Conservation (phyloP, 2,888 invertebrate genomes). For the Tetrapedia diversipes region DNA sequence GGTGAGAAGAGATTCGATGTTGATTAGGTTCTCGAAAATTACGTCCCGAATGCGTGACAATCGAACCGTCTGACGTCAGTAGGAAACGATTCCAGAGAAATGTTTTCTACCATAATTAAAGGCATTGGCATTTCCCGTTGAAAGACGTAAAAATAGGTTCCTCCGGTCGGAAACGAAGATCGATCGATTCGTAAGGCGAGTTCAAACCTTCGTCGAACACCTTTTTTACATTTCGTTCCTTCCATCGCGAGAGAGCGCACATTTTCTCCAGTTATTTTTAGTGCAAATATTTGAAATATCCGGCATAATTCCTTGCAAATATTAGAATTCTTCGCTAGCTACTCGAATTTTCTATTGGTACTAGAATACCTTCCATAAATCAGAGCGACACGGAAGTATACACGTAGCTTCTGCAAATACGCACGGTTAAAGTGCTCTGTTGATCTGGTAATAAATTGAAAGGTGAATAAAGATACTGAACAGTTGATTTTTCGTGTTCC, state of each 20-base stretch:
- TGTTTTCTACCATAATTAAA: constrained; percentile 23
- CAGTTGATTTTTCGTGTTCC: too few relatives aligned
- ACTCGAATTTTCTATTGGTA: too few relatives aligned
- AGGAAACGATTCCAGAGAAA: background rate
- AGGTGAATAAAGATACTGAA: too few relatives aligned
- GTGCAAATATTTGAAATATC: background rate
- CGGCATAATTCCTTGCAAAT: background rate
- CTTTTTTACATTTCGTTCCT: background rate
- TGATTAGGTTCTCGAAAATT: too few relatives aligned
- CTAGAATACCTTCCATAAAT: background rate
- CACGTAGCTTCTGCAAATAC: background rate
- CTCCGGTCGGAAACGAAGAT: constrained; percentile 25
- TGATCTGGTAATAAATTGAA: too few relatives aligned
- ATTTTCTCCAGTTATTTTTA: background rate
- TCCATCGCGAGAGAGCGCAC: background rate
- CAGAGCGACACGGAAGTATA: background rate
- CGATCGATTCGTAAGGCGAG: constrained; percentile 25
- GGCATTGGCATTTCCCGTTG: constrained; percentile 8
- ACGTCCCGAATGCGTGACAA: too few relatives aligned
- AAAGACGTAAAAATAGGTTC: constrained; percentile 39
- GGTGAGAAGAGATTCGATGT: too few relatives aligned
- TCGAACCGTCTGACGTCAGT: background rate
- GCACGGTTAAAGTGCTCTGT: too few relatives aligned
- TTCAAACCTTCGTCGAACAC: background rate
- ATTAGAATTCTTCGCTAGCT: too few relatives aligned